phyloP scores from a whole-genome alignment of 2,888 invertebrate species.

The Noctua comes region DNA sequence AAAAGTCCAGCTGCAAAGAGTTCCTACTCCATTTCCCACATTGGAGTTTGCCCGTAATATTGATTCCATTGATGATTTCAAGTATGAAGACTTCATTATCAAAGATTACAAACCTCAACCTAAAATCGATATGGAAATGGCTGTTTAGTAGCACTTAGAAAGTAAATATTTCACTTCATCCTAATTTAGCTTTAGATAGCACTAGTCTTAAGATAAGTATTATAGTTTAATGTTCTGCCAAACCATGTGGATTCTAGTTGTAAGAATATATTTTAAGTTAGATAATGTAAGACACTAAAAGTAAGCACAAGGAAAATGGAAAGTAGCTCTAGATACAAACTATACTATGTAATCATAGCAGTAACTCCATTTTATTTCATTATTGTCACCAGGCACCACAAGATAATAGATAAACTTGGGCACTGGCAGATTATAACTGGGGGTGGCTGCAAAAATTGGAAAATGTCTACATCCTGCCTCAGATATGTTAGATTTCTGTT shows the following conservation, averaged over 20 bases:
- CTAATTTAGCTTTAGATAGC: neutral
- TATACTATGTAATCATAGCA: neutral
- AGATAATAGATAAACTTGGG: neutral
- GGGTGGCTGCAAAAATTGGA: neutral
- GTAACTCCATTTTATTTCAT: neutral
- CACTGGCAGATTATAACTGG: neutral
- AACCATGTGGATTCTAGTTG: conserved; percentile 21
- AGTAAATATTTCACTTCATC: neutral
- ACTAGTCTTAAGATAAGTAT: conserved; percentile 30
- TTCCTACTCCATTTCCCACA: conserved; percentile 95
- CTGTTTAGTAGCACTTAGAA: conserved; percentile 90
- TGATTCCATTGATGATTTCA: conserved; percentile 96
- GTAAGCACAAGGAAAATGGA: neutral
- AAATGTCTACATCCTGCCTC: neutral
- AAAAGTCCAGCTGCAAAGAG: conserved; percentile 94
- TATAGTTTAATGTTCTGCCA: conserved; percentile 14
- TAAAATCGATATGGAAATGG: conserved; percentile 98
- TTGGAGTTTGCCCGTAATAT: conserved; percentile 94
- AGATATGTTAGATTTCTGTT: neutral
- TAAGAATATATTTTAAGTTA: conserved; percentile 4
- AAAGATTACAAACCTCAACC: conserved; percentile 96
- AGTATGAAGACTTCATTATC: conserved; percentile 95
- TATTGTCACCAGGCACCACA: neutral
- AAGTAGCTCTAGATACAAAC: neutral
- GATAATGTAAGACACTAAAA: neutral